Conservation (phyloP, 2,888 invertebrate genomes). For the Eudemis profundana region DNA sequence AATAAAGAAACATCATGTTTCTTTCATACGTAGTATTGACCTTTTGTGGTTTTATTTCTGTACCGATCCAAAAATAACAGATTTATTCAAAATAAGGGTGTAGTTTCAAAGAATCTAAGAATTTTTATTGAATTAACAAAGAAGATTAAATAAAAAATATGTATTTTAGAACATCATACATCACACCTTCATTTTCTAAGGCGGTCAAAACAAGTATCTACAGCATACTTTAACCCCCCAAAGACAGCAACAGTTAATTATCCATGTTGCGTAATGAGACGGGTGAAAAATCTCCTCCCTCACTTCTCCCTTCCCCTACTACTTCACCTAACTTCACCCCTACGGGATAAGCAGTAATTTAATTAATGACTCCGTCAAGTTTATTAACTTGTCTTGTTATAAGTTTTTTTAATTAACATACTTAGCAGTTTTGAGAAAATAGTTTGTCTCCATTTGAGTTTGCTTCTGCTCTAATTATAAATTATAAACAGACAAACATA, state of each 20-base stretch:
- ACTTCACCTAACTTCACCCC: neutral
- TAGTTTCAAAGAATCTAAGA: too few species aligned
- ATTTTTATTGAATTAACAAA: too few species aligned
- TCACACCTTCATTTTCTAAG: neutral
- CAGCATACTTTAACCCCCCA: conserved; percentile 3
- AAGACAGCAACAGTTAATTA: conserved; percentile 33
- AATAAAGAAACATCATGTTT: too few species aligned
- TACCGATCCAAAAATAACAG: too few species aligned
- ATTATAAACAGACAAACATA: too few species aligned
- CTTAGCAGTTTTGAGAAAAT: neutral
- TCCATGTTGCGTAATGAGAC: conserved; percentile 33
- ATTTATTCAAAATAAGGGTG: too few species aligned
- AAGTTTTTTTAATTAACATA: conserved; percentile 1
- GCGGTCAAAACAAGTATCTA: neutral
- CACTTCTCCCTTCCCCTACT: neutral
- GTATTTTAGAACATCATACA: neutral
- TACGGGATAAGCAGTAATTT: conserved; percentile 23
- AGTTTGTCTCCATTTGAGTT: neutral
- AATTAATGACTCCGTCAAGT: conserved; percentile 21
- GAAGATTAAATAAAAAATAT: too few species aligned
- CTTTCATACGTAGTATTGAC: too few species aligned
- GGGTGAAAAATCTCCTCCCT: conserved; percentile 22
- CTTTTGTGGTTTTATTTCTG: too few species aligned
- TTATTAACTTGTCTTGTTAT: conserved; percentile 22
- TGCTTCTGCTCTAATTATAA: too few species aligned